A percentile compares a stretch with the other conserved stretches of the same genome.
Conservation (phyloP, 2,113 vertebrate species). For the Xyrauchen texanus region DNA sequence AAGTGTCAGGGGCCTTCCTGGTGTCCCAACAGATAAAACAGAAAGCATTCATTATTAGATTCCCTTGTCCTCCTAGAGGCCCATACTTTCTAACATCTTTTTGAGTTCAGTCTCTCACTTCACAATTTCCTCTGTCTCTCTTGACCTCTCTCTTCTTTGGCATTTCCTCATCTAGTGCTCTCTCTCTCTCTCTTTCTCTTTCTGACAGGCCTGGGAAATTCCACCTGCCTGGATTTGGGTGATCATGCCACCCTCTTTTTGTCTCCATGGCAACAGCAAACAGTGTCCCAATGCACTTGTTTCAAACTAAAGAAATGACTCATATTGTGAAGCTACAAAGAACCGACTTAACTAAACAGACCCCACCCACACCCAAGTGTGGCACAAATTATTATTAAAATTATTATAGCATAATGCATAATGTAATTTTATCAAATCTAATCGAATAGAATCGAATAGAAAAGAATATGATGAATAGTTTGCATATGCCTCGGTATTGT, state of each 20-base stretch:
- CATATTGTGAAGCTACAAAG: constrained; percentile 27
- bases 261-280: constrained; percentile 62
- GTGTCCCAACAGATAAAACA: constrained; percentile 59
- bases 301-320: constrained; percentile 58
- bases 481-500: neutral
- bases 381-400: no score
- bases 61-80: neutral
- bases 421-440: no score
- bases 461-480: neutral
- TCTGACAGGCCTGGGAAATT: constrained; percentile 68
- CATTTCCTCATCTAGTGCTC: constrained; percentile 9
- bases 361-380: constrained; percentile 5
- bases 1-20: constrained; percentile 56
- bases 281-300: constrained; percentile 40
- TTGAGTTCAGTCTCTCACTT: constrained; percentile 24
- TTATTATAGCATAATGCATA: no score
- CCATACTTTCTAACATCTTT: constrained; percentile 21
- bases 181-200: constrained; percentile 35
- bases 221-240: constrained; percentile 51
- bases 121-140: constrained; percentile 15
- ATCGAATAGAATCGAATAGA: no score
- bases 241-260: constrained; percentile 53
- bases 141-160: constrained; percentile 13
- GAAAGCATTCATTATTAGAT: constrained; percentile 55
- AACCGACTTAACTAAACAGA: neutral